Evolutionary conservation across 2,113 vertebrate genomes (phyloP), one percentile per base, ranked within the genome.

Genomic region (Dinomys branickii): DNA sequence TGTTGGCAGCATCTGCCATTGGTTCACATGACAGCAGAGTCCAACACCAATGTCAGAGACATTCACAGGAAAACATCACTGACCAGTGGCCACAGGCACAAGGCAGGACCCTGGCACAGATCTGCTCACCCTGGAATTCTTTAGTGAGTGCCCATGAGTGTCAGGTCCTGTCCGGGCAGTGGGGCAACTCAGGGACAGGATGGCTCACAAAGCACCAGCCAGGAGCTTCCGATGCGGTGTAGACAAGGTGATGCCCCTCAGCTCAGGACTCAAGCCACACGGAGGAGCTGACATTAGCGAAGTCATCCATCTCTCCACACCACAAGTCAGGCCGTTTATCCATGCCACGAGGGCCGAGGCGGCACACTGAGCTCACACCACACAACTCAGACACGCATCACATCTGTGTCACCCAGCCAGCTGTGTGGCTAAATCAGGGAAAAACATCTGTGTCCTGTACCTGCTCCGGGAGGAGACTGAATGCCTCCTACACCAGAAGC

Each of bases 311-410:
- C 41, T 28, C 47, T 47, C 35, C 54, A 59, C 0, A 26, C 35
- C 33, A 44, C 28, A 73, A 5, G 77, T 69, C 41, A 59, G 50
- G 5, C 0, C 12, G 13, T n/a, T n/a, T 16, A 10, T n/a, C 22
- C 12, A 22, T 16, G n/a, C 41, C 33, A 0, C 1, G 30, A 47
- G 24, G 44, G 26, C 44, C 1, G 1, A 17, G 61, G 28, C 2
- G 7, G 2, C 41, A 41, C 28, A 24, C 1, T 4, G 35, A 22
- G 56, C 50, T 19, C 1, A 24, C 47, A 24, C 6, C 6, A 35
- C 13, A 58, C 30, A 11, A 12, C 54, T 44, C 3, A 10, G 54
- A 73, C 0, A 8, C 3, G 11, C 4, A 0, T 8, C 10, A 30
- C 14, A 28, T 44, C 7, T 13, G 50, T 10, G 87, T 41, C 41